Evolutionary conservation across 2,797 vertebrate genomes (phyloP), one percentile per base, ranked within the genome.

Genomic region (Helostoma temminkii): DNA sequence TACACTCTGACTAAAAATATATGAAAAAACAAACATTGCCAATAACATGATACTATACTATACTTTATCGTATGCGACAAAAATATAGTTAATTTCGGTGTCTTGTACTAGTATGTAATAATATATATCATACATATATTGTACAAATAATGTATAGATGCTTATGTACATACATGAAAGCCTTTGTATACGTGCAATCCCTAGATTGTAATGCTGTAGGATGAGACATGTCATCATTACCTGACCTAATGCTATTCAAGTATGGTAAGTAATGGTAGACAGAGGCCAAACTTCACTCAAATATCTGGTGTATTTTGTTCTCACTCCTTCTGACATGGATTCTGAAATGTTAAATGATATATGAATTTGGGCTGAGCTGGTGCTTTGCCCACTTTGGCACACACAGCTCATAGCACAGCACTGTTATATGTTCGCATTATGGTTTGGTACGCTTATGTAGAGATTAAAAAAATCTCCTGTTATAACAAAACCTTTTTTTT

Each of bases 241-340:
- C 46, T 79, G 55, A 68, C 22, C 45, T 70, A 43, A 49, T 19
- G 24, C 22, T 71, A 5, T 78, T 74, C 48, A 70, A 81, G 71
- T 78, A 58, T 26, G 60, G n/a, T n/a, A n/a, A n/a, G n/a, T n/a
- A 62, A 63, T 34, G 18, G 18, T 39, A n/a, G 6, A 65, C 41
- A 75, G 2, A 25, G 26, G 9, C 37, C 9, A 26, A 57, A 59
- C 6, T 7, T 54, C 22, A 7, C 21, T 5, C 4, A 55, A 9
- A 65, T 34, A 54, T 67, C 16, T 43, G 30, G 47, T 24, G 4
- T 0, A 5, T 36, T 47, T 57, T 37, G 9, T 19, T 48, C 3
- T 53, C 18, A 36, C 39, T 22, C 56, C 24, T 7, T 50, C 10
- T 48, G 28, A 71, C 16, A 63, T 37, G 2, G 22, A 39, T 8